Evolutionary conservation across 2,113 vertebrate genomes (phyloP), one percentile per base, ranked within the genome.

Genomic region (Perca schrenkii): DNA sequence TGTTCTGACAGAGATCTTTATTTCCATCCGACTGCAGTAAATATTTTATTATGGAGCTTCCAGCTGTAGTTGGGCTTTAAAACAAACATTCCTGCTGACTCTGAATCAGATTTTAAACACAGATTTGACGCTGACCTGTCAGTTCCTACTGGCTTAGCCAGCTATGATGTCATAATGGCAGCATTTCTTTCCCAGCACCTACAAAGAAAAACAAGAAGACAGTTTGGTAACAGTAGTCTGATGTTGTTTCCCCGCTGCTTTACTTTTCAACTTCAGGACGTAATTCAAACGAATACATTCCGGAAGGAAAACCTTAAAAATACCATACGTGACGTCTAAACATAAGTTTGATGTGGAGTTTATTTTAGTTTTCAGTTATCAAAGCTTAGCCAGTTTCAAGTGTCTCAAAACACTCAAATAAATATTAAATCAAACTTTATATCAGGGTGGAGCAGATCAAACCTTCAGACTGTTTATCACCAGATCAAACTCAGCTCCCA

Each of bases 81-180:
- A 31, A 16, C 52, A 61, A 43, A 77, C 86, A 84, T 88, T 87
- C 84, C 89, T 70, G 40, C 83, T 74, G 66, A 80, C 66, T 61
- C 68, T 0, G 52, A 53, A 28, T 83, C 76, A 69, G 65, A 6
- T 34, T 4, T 43, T 34, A 10, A 40, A 25, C 4, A 36, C 52
- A 58, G 52, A 71, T 36, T 14, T 0, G 36, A 31, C 1, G 43
- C 43, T 21, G 67, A 50, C n/a, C 70, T 43, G 57, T 66, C 34
- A 21, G 14, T n/a, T 86, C 62, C 85, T 81, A 85, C 87, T 89
- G 87, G 87, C 79, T 90, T 19, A 80, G 82, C 85, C 88, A 82
- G 80, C 77, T 46, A 76, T 79, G 89, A 92, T 90, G 90, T 92
- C 88, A 86, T 8, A 49, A 56, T 31, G 34, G 76, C 63, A 21